Evolutionary conservation across 2,113 vertebrate species (phyloP), one percentile per base, ranked within the genome.

Genomic region (Nipponia nippon): DNA sequence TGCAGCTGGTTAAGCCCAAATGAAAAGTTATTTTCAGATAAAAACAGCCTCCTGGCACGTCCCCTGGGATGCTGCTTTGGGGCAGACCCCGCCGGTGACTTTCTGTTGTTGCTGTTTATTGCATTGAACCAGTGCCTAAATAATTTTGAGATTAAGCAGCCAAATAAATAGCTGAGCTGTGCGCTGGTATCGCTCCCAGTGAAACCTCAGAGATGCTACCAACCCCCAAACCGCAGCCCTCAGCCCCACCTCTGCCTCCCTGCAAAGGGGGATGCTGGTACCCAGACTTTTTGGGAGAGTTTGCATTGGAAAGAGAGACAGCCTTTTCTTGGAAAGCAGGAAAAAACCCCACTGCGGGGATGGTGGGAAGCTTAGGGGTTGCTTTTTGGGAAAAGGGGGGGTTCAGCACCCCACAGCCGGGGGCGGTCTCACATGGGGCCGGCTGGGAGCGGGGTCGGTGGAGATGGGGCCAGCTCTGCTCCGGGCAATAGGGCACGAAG

Each of bases 21-120:
- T 3, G 38, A 58, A 42, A 83, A 94, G 87, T 62, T 96, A 82
- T 91, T 95, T 93, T 78, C 11, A 20, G 94, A 56, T 81, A 19
- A 53, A 89, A 94, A 40, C 44, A 95, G 72, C 11, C 40, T 90
- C 75, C 67, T 76, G 76, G 83, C 81, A 49, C 21, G 2, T 75
- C 93, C 70, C 70, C 47, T 27, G 83, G 75, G 78, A 78, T 7
- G 36, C 55, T 87, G 73, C 81, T 87, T 29, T 9, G 0, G 21
- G 87, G 58, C 87, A 93, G 94, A 40, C 47, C 85, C 73, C 0
- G 4, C 50, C 5, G 32, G 49, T 65, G 73, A 77, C 77, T 82
- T 83, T 26, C 16, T 49, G 61, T 40, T 50, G 42, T 67, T 82
- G 80, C 77, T 80, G 86, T 75, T 95, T 76, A 69, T 72, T 90